These are phyloP conservation scores for Drosophila parabipectinata DNA, from an alignment of 1,140 invertebrate genomes.

Conservation along the genomic window DNA sequence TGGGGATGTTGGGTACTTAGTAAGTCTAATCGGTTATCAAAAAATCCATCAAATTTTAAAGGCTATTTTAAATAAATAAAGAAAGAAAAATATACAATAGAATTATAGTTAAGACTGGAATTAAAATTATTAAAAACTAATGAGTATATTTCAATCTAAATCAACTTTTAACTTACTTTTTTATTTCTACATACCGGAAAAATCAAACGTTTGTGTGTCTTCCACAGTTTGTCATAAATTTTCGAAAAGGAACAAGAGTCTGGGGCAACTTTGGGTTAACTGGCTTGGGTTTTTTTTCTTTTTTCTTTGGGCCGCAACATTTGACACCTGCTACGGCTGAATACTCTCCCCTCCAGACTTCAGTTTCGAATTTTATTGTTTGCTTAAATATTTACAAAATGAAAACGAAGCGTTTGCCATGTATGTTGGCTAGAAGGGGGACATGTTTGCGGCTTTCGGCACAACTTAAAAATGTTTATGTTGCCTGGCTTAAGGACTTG, in stretches of 20 bases:
- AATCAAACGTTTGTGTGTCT: constrained; percentile 61
- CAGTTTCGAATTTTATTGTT: constrained; percentile 70
- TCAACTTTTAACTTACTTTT: constrained; percentile 4
- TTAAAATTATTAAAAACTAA: background rate
- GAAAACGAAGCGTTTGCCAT: constrained; percentile 72
- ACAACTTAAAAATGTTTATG: constrained; percentile 37
- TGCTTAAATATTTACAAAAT: constrained; percentile 81
- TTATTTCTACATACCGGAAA: constrained; percentile 59
- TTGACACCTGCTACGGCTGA: constrained; percentile 75
- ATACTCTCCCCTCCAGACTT: constrained; percentile 4
- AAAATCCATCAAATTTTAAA: too few relatives aligned
- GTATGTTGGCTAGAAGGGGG: constrained; percentile 7
- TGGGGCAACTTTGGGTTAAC: constrained; percentile 24
- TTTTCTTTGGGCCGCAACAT: constrained; percentile 72
- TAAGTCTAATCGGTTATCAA: too few relatives aligned
- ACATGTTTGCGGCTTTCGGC: constrained; percentile 37
- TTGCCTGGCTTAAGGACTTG: constrained; percentile 52
- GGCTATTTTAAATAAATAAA: background rate
- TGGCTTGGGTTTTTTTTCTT: constrained; percentile 62
- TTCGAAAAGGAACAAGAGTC: constrained; percentile 1
- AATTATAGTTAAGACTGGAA: background rate
- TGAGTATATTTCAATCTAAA: constrained; percentile 1
- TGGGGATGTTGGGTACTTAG: constrained; percentile 4
- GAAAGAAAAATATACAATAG: background rate
- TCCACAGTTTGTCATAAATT: constrained; percentile 70